phyloP scores from a whole-genome alignment of 2,888 invertebrate genomes.

The Ctena decussata region DNA sequence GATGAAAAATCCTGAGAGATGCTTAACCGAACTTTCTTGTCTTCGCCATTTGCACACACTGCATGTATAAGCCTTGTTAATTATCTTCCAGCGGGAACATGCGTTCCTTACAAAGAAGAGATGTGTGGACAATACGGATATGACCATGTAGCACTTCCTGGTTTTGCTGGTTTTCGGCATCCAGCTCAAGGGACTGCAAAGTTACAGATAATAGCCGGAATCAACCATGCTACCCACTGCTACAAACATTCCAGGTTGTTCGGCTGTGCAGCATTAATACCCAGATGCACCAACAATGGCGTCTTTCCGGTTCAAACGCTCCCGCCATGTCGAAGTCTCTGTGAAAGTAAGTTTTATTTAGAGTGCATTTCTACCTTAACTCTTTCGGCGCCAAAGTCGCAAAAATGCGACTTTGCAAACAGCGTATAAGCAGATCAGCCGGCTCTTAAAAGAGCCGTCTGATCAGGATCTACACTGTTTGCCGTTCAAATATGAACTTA shows the following conservation, averaged over 20 bases:
- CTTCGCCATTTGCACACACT: too few relatives aligned
- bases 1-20: too few relatives aligned
- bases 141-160: constrained; percentile 74
- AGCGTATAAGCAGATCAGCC: too few relatives aligned
- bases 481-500: too few relatives aligned
- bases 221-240: constrained; percentile 74
- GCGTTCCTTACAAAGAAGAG: constrained; percentile 52
- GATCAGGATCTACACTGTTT: too few relatives aligned
- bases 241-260: constrained; percentile 74
- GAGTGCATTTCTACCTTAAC: too few relatives aligned
- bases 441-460: too few relatives aligned
- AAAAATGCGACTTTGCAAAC: too few relatives aligned
- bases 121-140: constrained; percentile 68
- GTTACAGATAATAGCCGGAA: constrained; percentile 62
- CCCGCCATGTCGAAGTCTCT: constrained; percentile 81
- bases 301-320: constrained; percentile 68
- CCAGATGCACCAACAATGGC: constrained; percentile 73
- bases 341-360: constrained; percentile 75
- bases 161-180: constrained; percentile 67
- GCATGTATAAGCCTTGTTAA: too few relatives aligned
- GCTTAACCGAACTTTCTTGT: too few relatives aligned
- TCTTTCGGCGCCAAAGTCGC: too few relatives aligned
- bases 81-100: constrained; percentile 45
- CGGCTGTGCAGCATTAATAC: constrained; percentile 74
- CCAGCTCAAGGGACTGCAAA: constrained; percentile 56